Base-by-base conservation (phyloP, 2,888 invertebrate genomes). In the Leuctra nigra region DNA sequence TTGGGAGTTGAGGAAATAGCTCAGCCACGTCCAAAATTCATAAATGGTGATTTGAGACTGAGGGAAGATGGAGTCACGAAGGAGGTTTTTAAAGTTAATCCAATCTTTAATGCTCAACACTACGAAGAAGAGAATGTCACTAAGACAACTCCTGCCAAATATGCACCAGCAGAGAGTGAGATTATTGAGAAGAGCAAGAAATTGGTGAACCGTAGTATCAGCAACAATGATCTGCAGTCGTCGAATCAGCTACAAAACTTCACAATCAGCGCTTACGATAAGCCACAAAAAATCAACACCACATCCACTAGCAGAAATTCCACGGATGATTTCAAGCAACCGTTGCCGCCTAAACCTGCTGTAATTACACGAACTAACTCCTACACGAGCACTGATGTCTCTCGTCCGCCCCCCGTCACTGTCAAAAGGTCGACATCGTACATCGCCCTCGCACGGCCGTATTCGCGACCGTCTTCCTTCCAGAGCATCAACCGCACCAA, bases 371-470 rank as follows among this genome's bases (percentile, higher is more conserved):
- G 50, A 4, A 46, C 61, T 20, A 71, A 68, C 61, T 72, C 71
- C 1, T 71, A 75, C 7, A 72, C 72, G 55, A 66, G 75, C 59
- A 75, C 75, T 7, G 6, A 6, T 6, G 29, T 11, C 6, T n/a
- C n/a, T n/a, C n/a, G n/a, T n/a, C n/a, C n/a, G n/a, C 29, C 7
- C 11, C 41, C 29, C 14, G 22, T 61, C 20, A 71, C 68, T 61
- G 72, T 75, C 7, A 72, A 73, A 56, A 66, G 75, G 59, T 75
- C 75, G 0, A 73, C 71, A 62, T 75, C 75, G 4, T 72, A 74
- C 59, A 66, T 75, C 6, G 71, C 72, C 2, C 61, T 75, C 39
- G 64, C 36, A 1, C 33, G 41, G 29, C 25, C 25, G 14, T 16
- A 35, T 24, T 9, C 35, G 18, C 14, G 24, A 14, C 47, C 35